phyloP scores from a whole-genome alignment of 1,140 invertebrate species.

The Heliconius congener region DNA sequence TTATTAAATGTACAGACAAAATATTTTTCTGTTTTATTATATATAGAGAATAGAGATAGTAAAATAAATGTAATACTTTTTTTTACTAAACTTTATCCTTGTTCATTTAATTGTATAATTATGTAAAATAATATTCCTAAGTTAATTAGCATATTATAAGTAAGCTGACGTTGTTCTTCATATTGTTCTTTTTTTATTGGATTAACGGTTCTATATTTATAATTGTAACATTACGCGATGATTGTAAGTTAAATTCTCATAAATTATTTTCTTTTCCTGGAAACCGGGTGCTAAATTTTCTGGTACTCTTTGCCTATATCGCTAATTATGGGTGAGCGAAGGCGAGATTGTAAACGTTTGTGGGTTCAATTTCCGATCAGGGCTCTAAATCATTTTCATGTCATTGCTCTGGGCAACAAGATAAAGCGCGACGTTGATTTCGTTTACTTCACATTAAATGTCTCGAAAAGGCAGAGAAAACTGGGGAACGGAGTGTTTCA shows the following conservation, averaged over 20 bases:
- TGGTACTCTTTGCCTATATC: too few relatives aligned
- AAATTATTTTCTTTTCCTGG: too few relatives aligned
- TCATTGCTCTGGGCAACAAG: too few relatives aligned
- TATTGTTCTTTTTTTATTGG: constrained; percentile 8
- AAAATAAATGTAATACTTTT: not conserved
- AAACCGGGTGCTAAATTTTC: too few relatives aligned
- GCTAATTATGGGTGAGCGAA: too few relatives aligned
- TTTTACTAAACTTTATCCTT: not conserved
- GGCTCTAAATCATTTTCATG: too few relatives aligned
- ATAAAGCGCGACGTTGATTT: not conserved
- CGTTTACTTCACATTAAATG: not conserved
- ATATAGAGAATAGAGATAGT: too few relatives aligned
- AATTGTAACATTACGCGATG: not conserved
- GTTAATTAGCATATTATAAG: not conserved
- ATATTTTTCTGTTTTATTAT: too few relatives aligned
- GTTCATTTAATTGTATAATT: not conserved
- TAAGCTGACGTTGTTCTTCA: not conserved
- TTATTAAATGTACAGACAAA: too few relatives aligned
- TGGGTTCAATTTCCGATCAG: too few relatives aligned
- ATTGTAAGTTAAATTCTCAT: too few relatives aligned
- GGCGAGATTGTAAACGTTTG: too few relatives aligned
- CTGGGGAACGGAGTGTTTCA: not conserved
- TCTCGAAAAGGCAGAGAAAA: not conserved
- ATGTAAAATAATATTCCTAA: constrained; percentile 7
- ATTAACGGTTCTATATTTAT: not conserved